Conservation (phyloP, 2,113 vertebrate species). For the Trinectes maculatus region DNA sequence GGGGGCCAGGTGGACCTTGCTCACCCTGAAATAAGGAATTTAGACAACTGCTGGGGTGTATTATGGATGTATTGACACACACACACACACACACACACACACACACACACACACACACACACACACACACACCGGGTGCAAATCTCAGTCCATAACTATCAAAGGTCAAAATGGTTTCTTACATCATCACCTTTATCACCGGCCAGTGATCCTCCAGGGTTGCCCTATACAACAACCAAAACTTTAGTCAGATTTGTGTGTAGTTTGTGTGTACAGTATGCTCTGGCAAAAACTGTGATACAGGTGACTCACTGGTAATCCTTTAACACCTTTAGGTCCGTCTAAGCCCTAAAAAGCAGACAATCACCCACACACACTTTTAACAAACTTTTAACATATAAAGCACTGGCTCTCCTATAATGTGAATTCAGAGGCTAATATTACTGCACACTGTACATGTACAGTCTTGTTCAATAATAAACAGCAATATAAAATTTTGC, state of each 20-base stretch:
- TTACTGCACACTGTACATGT: neutral
- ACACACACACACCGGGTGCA: neutral
- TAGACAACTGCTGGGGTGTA: neutral
- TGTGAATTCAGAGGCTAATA: no score
- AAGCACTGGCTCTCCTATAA: neutral
- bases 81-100: neutral
- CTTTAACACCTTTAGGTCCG: constrained; percentile 51
- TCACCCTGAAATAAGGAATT: constrained; percentile 57
- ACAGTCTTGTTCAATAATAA: no score
- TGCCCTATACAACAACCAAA: constrained; percentile 48
- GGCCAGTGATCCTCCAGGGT: constrained; percentile 51
- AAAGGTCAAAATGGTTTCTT: constrained; percentile 24
- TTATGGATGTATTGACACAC: neutral
- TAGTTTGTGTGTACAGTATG: neutral
- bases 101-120: neutral
- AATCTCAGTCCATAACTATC: neutral
- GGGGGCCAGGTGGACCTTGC: constrained; percentile 58
- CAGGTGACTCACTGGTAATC: constrained; percentile 57
- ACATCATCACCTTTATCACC: constrained; percentile 64
- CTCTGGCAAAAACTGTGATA: neutral
- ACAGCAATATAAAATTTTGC: no score
- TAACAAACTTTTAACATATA: neutral
- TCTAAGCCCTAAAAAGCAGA: constrained; percentile 42
- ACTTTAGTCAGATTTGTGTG: neutral
- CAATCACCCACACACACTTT: constrained; percentile 9